Base-by-base conservation (phyloP, 2,113 vertebrate genomes). In the Proteles cristata region DNA sequence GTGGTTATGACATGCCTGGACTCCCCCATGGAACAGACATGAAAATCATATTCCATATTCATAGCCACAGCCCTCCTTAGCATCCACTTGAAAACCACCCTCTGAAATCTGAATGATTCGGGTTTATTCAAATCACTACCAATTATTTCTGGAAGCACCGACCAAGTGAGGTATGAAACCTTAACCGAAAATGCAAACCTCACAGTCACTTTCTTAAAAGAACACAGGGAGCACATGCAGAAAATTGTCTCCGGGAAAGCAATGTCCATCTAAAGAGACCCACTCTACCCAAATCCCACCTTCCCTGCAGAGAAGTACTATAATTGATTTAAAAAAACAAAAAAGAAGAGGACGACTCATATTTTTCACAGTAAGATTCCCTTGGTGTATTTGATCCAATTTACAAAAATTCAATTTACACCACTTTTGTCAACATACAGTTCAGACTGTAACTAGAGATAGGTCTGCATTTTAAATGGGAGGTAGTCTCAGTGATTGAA, bases 41-140 rank as follows among this genome's bases (percentile, higher is more conserved):
- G 96, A 90, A 97, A 98, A 98, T 97, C 92, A 90, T 45, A 96
- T 86, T 97, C 95, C 86, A 61, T 76, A 96, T 92, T 96, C 97
- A 92, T 31, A 94, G 94, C 80, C 21, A 0, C 43, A 88, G 95
- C 53, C 84, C 95, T 95, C 95, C 90, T 95, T 66, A 95, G 48
- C 35, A 61, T 0, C 1, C 63, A 96, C 90, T 92, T 80, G 82
- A 95, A 98, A 97, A 92, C 95, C 81, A 81, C 88, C 94, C 94
- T 95, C 97, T 97, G 95, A 95, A 94, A 96, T 94, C 90, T 90
- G 96, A 97, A 93, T 92, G 90, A 95, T 81, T 31, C 4, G 0
- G 69, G 80, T 84, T 90, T 97, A 98, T 90, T 98, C 97, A 97
- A 97, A 97, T 96, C 93, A 96, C 93, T 88, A 95, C 91, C 97